Percentiles rank a stretch among this genome's conserved stretches.
These are phyloP conservation scores for Ahaetulla prasina DNA, from an alignment of 2,113 vertebrate genomes.

Conservation along the genomic window DNA sequence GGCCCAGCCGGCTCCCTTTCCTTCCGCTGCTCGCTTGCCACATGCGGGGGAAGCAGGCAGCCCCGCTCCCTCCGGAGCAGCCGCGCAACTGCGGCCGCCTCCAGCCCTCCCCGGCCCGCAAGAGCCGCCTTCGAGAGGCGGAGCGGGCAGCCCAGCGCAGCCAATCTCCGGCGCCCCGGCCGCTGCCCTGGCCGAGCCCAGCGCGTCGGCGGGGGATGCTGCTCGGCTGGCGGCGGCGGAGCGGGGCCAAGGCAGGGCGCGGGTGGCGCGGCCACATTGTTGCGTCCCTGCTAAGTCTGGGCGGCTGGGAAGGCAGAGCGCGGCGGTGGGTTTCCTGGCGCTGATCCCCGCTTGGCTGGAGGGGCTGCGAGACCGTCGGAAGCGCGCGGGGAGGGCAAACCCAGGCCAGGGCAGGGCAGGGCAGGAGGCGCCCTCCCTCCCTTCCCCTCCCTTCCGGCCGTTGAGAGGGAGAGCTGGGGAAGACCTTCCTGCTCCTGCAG, in stretches of 20 bases:
- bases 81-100: not conserved
- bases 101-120: not conserved
- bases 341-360: not conserved
- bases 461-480: not conserved
- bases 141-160: not conserved
- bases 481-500: not conserved
- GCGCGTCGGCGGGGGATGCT: not conserved
- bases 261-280: not conserved
- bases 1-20: not conserved
- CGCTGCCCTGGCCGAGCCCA: not conserved
- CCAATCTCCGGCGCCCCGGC: not conserved
- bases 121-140: conserved; percentile 6
- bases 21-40: not conserved
- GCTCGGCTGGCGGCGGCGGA: not conserved
- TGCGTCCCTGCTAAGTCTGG: not conserved
- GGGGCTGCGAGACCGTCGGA: not conserved
- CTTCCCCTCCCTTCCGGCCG: not conserved
- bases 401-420: not conserved
- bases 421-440: not conserved
- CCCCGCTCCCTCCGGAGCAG: not conserved
- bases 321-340: not conserved
- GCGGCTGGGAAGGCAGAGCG: not conserved
- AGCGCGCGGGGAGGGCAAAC: not conserved
- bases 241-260: not conserved
- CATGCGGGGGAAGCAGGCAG: not conserved